Evolutionary conservation across 2,797 vertebrate species (phyloP), one percentile per base, ranked within the genome.

Genomic region (Tragopan temminckii): DNA sequence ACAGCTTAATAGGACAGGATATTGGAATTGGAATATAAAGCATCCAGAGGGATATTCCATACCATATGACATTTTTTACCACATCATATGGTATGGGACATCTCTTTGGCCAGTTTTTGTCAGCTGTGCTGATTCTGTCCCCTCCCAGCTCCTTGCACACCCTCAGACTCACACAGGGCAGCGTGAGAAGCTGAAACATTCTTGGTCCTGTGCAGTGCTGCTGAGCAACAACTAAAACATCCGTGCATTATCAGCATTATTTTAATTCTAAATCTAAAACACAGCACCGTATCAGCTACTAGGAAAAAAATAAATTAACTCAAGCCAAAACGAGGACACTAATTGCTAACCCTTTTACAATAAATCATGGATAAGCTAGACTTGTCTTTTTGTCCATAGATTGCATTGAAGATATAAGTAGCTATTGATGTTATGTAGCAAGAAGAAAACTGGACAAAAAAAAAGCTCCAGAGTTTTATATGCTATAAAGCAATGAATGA

Each of bases 291-390:
- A 31, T 27, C 27, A 63, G 61, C 38, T 63, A 21, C 38, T 42
- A 31, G 61, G 27, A 42, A 42, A 13, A 62, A 42, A 61, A 20
- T 13, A 23, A 33, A 35, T 24, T 23, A 23, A 21, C 40, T 40
- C 29, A 40, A 31, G 38, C 12, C 29, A 27, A 63, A 63, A 63
- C 27, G 27, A 63, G 38, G 61, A 42, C 61, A 42, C 38, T 63
- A 95, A 83, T 48, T 93, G 63, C 71, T 91, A 75, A 76, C 50
- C 52, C 57, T 90, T 91, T 80, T 74, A 79, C 45, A 88, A 88
- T 85, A 95, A 94, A 87, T 85, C 90, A 89, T 42, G 43, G 90
- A 85, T 50, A 83, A 89, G 29, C 81, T 55, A 71, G 50, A 61
- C 59, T 85, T 84, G 67, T 86, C 36, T 87, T 93, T 45, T 83